Base-by-base conservation (phyloP, 2,888 invertebrate species). In the Orchestes rusci region DNA sequence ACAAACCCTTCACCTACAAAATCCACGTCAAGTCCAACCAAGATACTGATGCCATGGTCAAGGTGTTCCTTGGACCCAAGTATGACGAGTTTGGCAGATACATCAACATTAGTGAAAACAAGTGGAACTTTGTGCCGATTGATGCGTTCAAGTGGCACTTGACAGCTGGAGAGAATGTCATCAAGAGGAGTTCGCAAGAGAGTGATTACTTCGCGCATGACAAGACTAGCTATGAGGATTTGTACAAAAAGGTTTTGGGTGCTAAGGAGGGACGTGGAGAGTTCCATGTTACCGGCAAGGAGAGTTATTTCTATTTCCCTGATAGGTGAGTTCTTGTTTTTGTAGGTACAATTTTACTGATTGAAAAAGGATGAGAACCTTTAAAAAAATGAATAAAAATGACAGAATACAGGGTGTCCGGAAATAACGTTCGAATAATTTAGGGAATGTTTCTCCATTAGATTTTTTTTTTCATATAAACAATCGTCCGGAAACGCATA, bases 61-160 rank as follows among this genome's bases (percentile, higher is more conserved):
- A 78, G 54, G 66, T 82, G 16, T 85, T 79, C 73, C 57, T 84
- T 27, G 84, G 80, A 51, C 84, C 84, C 4, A 83, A 81, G 65
- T 79, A 76, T 59, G 77, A 82, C 58, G 70, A 73, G 52, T 71
- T 72, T 34, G 73, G 73, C 32, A 73, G 71, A 50, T 66, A 68
- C 18, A 58, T 77, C 16, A 65, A 67, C 48, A 59, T 82, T 12
- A 70, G 73, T 48, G 69, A 77, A 12, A 75, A 73, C 62, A 73
- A 75, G 62, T 35, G 71, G 56, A 74, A 79, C 61, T 80, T 80
- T 59, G 73, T 76, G 49, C 71, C 76, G 60, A 62, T 81, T 17
- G 82, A 82, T 60, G 63, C 65, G 45, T 74, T 83, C 71, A 51
- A 73, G 7, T 73, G 73, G 65, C 73, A 76, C 53, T 67, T 87